Evolutionary conservation across 2,797 vertebrate species (phyloP).

Genomic region (Myripristis murdjan): DNA sequence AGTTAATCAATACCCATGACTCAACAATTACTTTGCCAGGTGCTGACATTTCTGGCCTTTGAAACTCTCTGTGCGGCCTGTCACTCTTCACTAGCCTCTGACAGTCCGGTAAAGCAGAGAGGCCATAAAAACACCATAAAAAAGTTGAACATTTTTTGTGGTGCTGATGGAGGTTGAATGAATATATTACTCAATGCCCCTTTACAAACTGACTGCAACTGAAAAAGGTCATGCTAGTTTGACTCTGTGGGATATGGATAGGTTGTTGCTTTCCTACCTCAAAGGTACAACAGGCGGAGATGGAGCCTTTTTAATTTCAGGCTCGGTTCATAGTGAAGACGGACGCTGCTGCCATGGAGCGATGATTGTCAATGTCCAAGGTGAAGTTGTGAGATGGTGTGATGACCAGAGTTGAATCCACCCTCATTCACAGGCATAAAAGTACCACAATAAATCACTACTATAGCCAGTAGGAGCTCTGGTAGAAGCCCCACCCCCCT

Average conservation of each 20-base stretch:
- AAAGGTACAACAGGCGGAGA: neutral
- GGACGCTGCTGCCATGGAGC: neutral
- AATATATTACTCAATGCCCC: neutral
- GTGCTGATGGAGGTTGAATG: no score
- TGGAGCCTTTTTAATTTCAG: conserved; percentile 9
- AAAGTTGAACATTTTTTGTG: no score
- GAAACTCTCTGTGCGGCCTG: conserved; percentile 23
- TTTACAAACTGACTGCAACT: conserved; percentile 2
- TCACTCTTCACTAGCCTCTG: neutral
- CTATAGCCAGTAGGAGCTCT: no score
- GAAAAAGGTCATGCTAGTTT: neutral
- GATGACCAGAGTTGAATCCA: no score
- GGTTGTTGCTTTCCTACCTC: neutral
- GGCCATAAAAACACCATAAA: neutral
- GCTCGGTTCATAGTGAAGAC: neutral
- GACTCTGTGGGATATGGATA: neutral
- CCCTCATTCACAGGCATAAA: no score
- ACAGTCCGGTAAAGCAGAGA: conserved; percentile 9
- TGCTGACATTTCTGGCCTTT: conserved; percentile 37
- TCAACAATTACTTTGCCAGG: no score
- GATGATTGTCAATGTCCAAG: conserved; percentile 20
- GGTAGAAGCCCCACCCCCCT: no score
- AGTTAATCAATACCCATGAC: conserved; percentile 39
- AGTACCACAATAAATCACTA: no score
- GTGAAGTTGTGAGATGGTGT: neutral